Evolutionary conservation across 2,888 invertebrate genomes (phyloP), one percentile per base, ranked within the genome.

Genomic region (Epirrhoe alternata): DNA sequence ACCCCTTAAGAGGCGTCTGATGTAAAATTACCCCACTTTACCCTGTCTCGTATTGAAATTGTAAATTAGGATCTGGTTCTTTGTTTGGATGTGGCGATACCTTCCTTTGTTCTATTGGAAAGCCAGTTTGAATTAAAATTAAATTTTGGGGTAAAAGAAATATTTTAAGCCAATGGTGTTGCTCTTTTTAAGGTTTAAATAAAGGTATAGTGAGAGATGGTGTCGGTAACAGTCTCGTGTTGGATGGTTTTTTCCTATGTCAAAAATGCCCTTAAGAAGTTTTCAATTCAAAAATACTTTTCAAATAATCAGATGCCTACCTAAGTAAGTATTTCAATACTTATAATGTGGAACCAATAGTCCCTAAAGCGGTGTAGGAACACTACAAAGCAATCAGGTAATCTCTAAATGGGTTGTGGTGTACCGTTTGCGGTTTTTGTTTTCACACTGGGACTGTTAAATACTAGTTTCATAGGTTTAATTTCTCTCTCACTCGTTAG

Each of bases 21-120:
- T 62, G 62, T 67, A 59, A 64, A 66, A 69, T 69, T 69, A 60
- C 52, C 58, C 61, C 16, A 62, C 64, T 66, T 61, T 68, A 65
- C 68, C 68, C 17, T 16, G 45, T 17, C 65, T 51, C 64, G 51
- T 65, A 65, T 65, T 65, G 65, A 61, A 64, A 65, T 57, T 65
- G 65, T 61, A 61, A 65, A 65, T 65, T 61, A 56, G 51, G 60
- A 51, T 47, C 51, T 30, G 35, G 17, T 14, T 49, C 51, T 38
- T 72, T 68, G 68, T 70, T 70, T 60, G 53, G 52, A 51, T 35
- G 42, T 17, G 31, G 57, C 66, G 68, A 65, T 60, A 51, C 53
- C 52, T 53, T 50, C 49, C 53, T 61, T 61, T 53, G 33, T 35
- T 53, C 33, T 12, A 33, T 6, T 33, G 33, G 16, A 24, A 17